Conservation (phyloP, 2,888 invertebrate genomes). For the Sipha maydis region DNA sequence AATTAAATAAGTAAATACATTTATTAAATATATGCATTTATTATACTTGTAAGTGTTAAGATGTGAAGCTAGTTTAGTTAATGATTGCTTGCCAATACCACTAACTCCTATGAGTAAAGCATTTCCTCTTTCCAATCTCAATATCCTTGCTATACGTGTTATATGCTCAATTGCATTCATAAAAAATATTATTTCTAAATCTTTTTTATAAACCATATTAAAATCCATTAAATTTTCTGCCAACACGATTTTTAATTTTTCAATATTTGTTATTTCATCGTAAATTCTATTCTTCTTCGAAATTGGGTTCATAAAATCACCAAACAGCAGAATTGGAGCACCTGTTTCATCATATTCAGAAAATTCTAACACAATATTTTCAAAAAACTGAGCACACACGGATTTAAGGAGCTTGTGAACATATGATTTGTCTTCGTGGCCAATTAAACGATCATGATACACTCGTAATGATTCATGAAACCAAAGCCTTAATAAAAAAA, state of each 20-base stretch:
- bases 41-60: constrained; percentile 89
- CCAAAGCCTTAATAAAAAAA: constrained; percentile 78
- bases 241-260: constrained; percentile 81
- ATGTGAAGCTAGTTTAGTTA: constrained; percentile 88
- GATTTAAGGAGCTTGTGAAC: constrained; percentile 47
- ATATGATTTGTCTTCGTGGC: constrained; percentile 75
- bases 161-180: constrained; percentile 94
- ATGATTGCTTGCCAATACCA: constrained; percentile 91
- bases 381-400: constrained; percentile 75
- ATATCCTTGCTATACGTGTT: constrained; percentile 87
- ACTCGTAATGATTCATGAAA: constrained; percentile 93
- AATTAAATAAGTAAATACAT: neutral
- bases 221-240: constrained; percentile 90
- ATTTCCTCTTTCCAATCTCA: constrained; percentile 92
- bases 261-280: constrained; percentile 86
- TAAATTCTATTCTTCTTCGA: constrained; percentile 89
- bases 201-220: constrained; percentile 95
- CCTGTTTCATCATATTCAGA: constrained; percentile 70
- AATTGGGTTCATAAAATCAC: constrained; percentile 95
- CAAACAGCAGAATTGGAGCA: constrained; percentile 85
- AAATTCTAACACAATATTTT: constrained; percentile 72
- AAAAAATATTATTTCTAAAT: constrained; percentile 93
- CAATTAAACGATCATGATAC: constrained; percentile 90
- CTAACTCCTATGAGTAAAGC: constrained; percentile 91
- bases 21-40: neutral